Evolutionary conservation across 37 sponge, comb jelly and placozoan species (phyloP).

Genomic region (Diacarnus erythraeanus): DNA sequence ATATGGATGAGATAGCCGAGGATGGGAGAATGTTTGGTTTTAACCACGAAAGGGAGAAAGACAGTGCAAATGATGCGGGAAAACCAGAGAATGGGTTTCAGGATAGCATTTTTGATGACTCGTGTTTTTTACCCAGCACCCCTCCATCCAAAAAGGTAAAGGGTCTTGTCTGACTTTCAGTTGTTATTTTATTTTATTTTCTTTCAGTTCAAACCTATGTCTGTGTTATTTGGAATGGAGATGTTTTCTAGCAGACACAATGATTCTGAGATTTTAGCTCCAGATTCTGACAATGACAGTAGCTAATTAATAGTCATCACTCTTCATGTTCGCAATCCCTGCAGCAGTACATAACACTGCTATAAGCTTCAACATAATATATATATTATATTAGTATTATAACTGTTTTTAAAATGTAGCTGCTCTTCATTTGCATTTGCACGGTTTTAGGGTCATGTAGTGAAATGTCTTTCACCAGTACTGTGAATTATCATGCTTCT

Average conservation of each 20-base stretch:
- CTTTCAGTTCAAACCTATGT: conserved; percentile 37
- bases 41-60: neutral
- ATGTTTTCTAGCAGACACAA: conserved; percentile 5
- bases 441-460: too few relatives aligned
- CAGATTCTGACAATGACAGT: conserved; percentile 67
- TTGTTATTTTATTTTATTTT: neutral
- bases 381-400: too few relatives aligned
- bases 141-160: conserved; percentile 69
- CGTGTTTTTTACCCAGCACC: conserved; percentile 64
- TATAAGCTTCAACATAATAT: too few relatives aligned
- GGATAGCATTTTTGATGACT: conserved; percentile 22
- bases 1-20: conserved; percentile 28
- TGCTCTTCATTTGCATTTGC: too few relatives aligned
- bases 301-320: too few relatives aligned
- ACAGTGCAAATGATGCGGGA: neutral
- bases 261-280: conserved; percentile 47
- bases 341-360: too few relatives aligned
- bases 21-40: conserved; percentile 21
- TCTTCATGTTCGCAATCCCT: too few relatives aligned
- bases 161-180: neutral
- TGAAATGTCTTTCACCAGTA: too few relatives aligned
- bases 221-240: conserved; percentile 30
- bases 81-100: neutral
- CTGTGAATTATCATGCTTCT: too few relatives aligned
- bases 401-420: too few relatives aligned